Conservation (phyloP, 37 sponge, comb jelly and placozoan species). For the Oopsacas minuta region DNA sequence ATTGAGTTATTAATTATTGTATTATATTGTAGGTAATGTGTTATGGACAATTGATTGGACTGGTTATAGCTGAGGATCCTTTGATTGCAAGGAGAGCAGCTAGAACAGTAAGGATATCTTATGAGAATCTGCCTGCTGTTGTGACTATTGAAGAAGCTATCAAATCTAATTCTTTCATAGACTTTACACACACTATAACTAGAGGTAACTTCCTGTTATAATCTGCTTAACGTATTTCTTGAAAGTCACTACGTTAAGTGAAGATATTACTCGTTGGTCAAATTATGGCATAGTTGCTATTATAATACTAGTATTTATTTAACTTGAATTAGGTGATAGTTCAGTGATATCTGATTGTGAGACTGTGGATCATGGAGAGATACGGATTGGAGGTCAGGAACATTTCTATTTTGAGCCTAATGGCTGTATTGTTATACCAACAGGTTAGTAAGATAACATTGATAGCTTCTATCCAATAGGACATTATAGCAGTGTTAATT, state of each 20-base stretch:
- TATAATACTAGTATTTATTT: no score
- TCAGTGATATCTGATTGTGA: slow-evolving; percentile 25
- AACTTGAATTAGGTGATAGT: not conserved
- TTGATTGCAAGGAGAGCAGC: slow-evolving; percentile 51
- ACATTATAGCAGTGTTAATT: no score
- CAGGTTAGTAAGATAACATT: slow-evolving; percentile 27
- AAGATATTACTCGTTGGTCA: no score
- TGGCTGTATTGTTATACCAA: slow-evolving; percentile 49
- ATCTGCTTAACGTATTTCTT: no score
- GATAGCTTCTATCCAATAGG: no score
- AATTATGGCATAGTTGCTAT: no score
- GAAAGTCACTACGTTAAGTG: no score
- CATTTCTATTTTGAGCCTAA: slow-evolving; percentile 86
- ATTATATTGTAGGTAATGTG: slow-evolving; percentile 25
- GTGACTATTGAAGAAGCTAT: slow-evolving; percentile 42
- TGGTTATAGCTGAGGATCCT: slow-evolving; percentile 47
- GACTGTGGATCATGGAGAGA: slow-evolving; percentile 28
- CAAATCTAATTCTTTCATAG: not conserved
- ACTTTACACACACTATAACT: not conserved
- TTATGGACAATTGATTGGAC: slow-evolving; percentile 66
- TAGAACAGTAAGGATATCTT: slow-evolving; percentile 42
- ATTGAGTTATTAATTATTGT: not conserved
- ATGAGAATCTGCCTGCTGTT: slow-evolving; percentile 48
- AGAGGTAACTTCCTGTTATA: no score
- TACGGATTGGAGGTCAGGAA: slow-evolving; percentile 66